Evolutionary conservation across 1,140 invertebrate species (phyloP).

Genomic region (Hycleus phaleratus): DNA sequence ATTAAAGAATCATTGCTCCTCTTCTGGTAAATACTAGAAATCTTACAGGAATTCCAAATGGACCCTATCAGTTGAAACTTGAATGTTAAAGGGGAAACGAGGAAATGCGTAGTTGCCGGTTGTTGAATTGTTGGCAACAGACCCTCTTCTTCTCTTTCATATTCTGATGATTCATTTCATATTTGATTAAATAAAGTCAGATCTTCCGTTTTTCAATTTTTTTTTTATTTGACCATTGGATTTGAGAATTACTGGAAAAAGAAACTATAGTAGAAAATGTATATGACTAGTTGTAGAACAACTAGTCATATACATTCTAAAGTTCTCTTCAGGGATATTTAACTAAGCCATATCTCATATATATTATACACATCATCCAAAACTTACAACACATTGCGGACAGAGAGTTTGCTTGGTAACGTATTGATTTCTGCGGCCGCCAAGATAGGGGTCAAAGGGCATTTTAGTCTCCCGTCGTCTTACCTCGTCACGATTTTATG

Average conservation of each 20-base stretch:
- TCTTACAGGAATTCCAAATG: too few relatives aligned
- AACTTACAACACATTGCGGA: constrained; percentile 20
- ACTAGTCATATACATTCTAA: too few relatives aligned
- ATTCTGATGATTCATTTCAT: constrained; percentile 6
- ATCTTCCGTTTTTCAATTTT: too few relatives aligned
- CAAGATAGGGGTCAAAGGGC: constrained; percentile 40
- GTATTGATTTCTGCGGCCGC: constrained; percentile 39
- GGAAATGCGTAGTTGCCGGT: constrained; percentile 13
- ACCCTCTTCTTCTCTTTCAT: background rate
- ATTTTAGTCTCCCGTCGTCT: constrained; percentile 23
- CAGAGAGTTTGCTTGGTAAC: constrained; percentile 22
- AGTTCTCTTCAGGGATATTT: too few relatives aligned
- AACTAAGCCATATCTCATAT: background rate
- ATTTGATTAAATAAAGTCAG: too few relatives aligned
- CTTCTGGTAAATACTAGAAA: too few relatives aligned
- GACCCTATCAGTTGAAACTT: too few relatives aligned
- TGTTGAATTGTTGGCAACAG: background rate
- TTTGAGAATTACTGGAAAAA: too few relatives aligned
- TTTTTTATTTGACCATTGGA: too few relatives aligned
- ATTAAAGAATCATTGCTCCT: too few relatives aligned
- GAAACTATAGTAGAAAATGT: too few relatives aligned
- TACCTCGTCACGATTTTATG: constrained; percentile 17
- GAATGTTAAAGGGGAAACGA: constrained; percentile 12
- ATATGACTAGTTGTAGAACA: too few relatives aligned
- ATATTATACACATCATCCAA: background rate